Percentiles rank a stretch among this genome's conserved stretches.
phyloP scores from a whole-genome alignment of 2,797 vertebrate genomes.

The Lemur catta region DNA sequence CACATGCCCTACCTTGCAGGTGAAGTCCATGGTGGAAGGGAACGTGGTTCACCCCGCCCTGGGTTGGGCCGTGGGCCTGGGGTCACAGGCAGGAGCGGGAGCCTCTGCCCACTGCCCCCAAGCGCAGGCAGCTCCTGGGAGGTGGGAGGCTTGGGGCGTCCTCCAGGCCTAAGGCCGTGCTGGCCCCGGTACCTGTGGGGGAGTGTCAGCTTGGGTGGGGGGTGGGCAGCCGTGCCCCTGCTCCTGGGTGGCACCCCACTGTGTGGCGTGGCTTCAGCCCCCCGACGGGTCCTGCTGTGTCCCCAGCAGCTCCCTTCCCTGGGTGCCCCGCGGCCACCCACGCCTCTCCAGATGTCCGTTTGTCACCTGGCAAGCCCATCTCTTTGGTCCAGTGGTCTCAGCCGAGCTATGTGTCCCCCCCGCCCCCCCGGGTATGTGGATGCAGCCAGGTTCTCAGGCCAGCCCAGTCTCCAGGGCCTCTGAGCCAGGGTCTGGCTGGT shows the following conservation, averaged over 20 bases:
- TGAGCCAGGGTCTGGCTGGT: neutral
- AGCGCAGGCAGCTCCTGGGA: neutral
- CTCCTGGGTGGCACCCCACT: neutral
- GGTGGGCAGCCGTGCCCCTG: neutral
- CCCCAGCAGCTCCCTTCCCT: too few relatives aligned
- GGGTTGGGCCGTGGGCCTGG: neutral
- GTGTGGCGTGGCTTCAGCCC: neutral
- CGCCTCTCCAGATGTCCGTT: neutral
- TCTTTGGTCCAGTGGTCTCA: neutral
- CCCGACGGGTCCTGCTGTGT: neutral
- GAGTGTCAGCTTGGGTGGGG: too few relatives aligned
- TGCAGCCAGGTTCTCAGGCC: neutral
- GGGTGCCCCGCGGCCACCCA: rapidly evolving
- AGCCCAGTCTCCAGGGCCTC: too few relatives aligned
- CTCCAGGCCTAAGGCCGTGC: neutral
- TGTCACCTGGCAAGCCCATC: rapidly evolving
- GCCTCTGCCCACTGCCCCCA: neutral
- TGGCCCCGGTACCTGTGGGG: neutral
- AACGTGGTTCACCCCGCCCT: neutral
- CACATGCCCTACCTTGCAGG: too few relatives aligned
- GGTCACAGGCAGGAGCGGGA: neutral
- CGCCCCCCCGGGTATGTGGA: rapidly evolving
- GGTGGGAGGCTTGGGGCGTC: neutral
- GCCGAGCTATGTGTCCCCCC: neutral
- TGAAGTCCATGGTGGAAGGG: neutral